Conservation (phyloP, 2,888 invertebrate genomes). For the Cerceris rybyensis region DNA sequence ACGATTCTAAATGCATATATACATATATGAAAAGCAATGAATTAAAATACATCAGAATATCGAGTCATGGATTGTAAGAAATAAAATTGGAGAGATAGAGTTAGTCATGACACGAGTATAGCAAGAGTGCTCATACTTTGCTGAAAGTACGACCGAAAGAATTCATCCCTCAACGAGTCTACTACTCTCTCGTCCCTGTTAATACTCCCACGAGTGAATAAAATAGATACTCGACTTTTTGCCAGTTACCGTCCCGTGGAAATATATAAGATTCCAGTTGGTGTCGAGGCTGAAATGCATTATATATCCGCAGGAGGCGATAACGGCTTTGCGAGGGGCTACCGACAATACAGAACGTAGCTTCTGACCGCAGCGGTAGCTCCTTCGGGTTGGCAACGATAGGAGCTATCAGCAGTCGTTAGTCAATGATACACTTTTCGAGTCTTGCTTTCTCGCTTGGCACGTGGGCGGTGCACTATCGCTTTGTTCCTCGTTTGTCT, state of each 20-base stretch:
- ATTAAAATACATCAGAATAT: too few species aligned
- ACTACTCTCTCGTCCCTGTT: too few species aligned
- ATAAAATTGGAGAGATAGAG: too few species aligned
- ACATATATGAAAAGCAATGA: too few species aligned
- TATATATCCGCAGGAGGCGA: slow-evolving; percentile 31
- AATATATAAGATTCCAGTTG: neutral
- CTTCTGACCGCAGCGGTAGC: slow-evolving; percentile 60
- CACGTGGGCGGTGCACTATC: slow-evolving; percentile 57
- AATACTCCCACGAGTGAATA: too few species aligned
- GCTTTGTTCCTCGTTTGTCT: slow-evolving; percentile 42
- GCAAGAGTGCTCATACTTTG: too few species aligned
- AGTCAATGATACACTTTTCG: slow-evolving; percentile 68
- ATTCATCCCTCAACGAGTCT: too few species aligned
- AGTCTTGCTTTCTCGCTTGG: slow-evolving; percentile 36
- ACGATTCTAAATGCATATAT: too few species aligned
- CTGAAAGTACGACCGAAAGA: too few species aligned
- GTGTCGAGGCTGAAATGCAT: slow-evolving; percentile 21
- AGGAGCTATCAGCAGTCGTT: slow-evolving; percentile 62
- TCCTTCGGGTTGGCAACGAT: slow-evolving; percentile 56
- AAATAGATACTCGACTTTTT: neutral
- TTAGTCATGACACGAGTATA: too few species aligned
- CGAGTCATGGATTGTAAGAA: too few species aligned
- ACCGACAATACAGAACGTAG: slow-evolving; percentile 52
- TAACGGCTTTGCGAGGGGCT: slow-evolving; percentile 49
- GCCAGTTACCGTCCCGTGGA: neutral